Evolutionary conservation across 2,888 invertebrate genomes (phyloP), one percentile per base, ranked within the genome.

Genomic region (Netelia inedita): DNA sequence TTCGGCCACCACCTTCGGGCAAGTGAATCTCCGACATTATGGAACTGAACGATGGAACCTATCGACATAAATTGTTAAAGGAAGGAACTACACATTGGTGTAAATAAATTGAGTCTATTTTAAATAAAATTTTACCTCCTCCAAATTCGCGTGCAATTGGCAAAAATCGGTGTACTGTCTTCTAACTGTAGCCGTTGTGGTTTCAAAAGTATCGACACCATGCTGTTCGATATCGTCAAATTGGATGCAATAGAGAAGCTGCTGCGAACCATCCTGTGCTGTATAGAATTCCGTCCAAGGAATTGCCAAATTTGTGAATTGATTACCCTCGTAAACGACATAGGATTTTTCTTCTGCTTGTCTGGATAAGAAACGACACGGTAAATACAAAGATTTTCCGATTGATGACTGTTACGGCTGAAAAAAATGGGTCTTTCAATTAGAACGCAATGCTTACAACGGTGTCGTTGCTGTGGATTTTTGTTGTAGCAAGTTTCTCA

Each of bases 401-500:
- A 66, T 0, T 6, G 50, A 35, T n/a, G 8, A 0, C 71, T 69
- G n/a, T 53, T 35, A 35, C 35, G 6, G 19, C 11, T 11, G 10
- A 73, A 55, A 10, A 23, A 41, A 53, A 28, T 50, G 9, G 50
- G 14, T 9, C 16, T 55, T n/a, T 5, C 35, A 50, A 28, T 23
- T 43, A 55, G 9, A 46, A 46, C 16, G 50, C 69, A 57, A 85
- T 66, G 69, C 90, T 83, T 87, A 92, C 91, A 91, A 68, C 35
- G 91, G 93, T 21, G 91, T 92, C 8, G 91, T 92, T 9, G 90
- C 92, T 65, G 91, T 91, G 1, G 92, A 93, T 88, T 94, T 94
- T 87, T 96, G 96, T 89, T 96, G 96, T 87, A 96, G 93, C 88
- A 96, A 92, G 68, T 95, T 95, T 71, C 96, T 93, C 69, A 96